These are phyloP conservation scores for Acleris cristana DNA, from an alignment of 2,888 invertebrate species.

Conservation along the genomic window DNA sequence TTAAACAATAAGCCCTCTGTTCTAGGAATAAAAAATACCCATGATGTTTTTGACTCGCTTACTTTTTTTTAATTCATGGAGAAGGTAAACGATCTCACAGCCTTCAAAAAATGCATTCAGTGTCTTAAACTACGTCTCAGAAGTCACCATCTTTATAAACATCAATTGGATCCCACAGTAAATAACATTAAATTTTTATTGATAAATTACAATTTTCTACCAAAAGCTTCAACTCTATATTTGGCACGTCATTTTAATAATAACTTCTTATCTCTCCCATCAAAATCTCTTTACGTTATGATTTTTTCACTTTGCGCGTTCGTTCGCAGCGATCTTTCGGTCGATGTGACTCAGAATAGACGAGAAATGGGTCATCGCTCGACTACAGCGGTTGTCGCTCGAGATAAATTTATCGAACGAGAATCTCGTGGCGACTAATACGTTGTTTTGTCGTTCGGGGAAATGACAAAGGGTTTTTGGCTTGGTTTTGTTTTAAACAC, in stretches of 20 bases:
- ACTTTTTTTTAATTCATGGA: too few relatives aligned
- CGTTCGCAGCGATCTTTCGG: slow-evolving; percentile 25
- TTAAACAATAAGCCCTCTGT: too few relatives aligned
- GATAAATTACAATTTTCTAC: too few relatives aligned
- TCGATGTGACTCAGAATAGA: slow-evolving; percentile 37
- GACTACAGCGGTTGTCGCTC: slow-evolving; percentile 27
- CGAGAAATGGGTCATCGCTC: slow-evolving; percentile 37
- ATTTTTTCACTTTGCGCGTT: slow-evolving; percentile 30
- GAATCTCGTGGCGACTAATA: slow-evolving; percentile 20
- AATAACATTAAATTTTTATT: too few relatives aligned
- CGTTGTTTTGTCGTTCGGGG: slow-evolving; percentile 19
- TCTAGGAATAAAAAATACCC: too few relatives aligned
- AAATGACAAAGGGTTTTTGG: slow-evolving; percentile 5
- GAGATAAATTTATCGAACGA: slow-evolving; percentile 34
- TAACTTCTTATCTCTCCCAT: not conserved
- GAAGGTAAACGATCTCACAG: too few relatives aligned
- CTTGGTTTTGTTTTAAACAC: slow-evolving; percentile 14
- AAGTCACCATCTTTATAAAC: too few relatives aligned
- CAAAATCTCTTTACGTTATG: not conserved
- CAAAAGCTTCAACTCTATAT: too few relatives aligned
- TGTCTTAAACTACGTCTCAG: too few relatives aligned
- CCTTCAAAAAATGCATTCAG: too few relatives aligned
- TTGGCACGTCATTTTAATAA: not conserved
- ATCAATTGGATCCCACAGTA: too few relatives aligned
- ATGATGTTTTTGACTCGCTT: too few relatives aligned